Base-by-base conservation (phyloP, 2,888 invertebrate genomes). In the Cordilura impudica region DNA sequence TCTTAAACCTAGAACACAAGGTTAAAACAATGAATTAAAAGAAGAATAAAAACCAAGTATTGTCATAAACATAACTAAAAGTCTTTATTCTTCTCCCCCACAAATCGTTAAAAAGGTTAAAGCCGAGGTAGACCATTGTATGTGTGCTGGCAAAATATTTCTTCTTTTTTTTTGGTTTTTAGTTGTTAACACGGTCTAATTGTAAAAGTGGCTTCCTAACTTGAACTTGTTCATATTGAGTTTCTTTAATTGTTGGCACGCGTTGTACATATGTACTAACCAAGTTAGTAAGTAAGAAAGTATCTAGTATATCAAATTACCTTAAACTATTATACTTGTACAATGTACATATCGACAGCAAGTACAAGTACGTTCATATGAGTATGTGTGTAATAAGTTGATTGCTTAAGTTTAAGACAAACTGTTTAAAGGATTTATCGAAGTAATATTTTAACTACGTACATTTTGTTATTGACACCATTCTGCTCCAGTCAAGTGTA, bases 211-310 rank as follows among this genome's bases (percentile, higher is more conserved):
- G 82, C 81, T 81, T 82, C 82, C 73, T 63, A 51, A 49, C 58
- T 49, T 69, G 31, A 53, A 21, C 16, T 58, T 23, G 29, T 66
- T 53, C 45, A 73, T 82, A 82, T 82, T 81, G 81, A 81, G 81
- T 82, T 82, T 76, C 81, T 71, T 82, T 78, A 81, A 69, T 82
- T 78, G 80, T 65, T 78, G 82, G 67, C 82, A 82, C 81, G 82
- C 81, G 82, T 72, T 70, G n/a, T n/a, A n/a, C n/a, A 14, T 65
- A n/a, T 67, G 61, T 61, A 69, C 58, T 19, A 19, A 67, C 65
- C 39, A 56, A 56, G 35, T 0, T 39, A 39, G 2, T 39, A 39
- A 31, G n/a, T n/a, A 51, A 58, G 26, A 66, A 53, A 47, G 60
- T 67, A 51, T 49, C 31, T 67, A 54, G 56, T 58, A 66, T 74